Percentiles rank a stretch among this genome's conserved stretches.
Evolutionary conservation across 2,888 invertebrate genomes (phyloP).

Genomic region (Acrobeloides nanus): DNA sequence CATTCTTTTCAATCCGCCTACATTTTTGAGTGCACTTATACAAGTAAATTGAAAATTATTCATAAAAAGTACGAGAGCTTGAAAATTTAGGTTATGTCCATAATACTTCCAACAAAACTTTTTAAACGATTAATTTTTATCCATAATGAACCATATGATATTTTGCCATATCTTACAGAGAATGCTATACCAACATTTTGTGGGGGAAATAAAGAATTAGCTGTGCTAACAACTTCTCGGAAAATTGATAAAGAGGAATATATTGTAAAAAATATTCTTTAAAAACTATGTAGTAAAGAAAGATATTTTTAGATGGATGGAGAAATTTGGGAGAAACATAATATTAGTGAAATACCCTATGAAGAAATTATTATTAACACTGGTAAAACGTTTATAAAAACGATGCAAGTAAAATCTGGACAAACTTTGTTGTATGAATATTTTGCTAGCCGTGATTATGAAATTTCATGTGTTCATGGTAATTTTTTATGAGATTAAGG

Average conservation of each 20-base stretch:
- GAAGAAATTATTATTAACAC: slow-evolving; percentile 12
- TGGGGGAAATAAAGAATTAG: too few species aligned
- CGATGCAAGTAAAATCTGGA: slow-evolving; percentile 17
- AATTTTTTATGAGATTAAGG: too few species aligned
- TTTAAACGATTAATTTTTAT: slow-evolving; percentile 24
- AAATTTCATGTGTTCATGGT: too few species aligned
- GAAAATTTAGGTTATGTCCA: slow-evolving; percentile 27
- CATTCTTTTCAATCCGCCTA: slow-evolving; percentile 30
- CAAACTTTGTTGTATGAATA: slow-evolving; percentile 27
- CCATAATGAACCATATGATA: slow-evolving; percentile 17
- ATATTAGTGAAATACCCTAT: slow-evolving; percentile 15
- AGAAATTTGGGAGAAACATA: slow-evolving; percentile 14
- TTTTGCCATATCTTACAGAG: too few species aligned
- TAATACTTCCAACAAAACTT: slow-evolving; percentile 20
- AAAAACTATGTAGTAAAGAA: too few species aligned
- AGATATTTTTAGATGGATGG: slow-evolving; percentile 15
- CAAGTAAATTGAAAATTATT: slow-evolving; percentile 11
- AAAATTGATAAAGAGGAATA: too few species aligned
- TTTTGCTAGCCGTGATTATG: slow-evolving; percentile 26
- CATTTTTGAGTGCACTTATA: slow-evolving; percentile 25
- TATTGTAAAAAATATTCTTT: too few species aligned
- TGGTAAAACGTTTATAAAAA: slow-evolving; percentile 16
- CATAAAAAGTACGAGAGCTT: too few species aligned
- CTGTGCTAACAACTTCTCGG: too few species aligned
- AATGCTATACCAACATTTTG: too few species aligned